Evolutionary conservation across 2,113 vertebrate genomes (phyloP).

Genomic region (Lampris megalopsis): DNA sequence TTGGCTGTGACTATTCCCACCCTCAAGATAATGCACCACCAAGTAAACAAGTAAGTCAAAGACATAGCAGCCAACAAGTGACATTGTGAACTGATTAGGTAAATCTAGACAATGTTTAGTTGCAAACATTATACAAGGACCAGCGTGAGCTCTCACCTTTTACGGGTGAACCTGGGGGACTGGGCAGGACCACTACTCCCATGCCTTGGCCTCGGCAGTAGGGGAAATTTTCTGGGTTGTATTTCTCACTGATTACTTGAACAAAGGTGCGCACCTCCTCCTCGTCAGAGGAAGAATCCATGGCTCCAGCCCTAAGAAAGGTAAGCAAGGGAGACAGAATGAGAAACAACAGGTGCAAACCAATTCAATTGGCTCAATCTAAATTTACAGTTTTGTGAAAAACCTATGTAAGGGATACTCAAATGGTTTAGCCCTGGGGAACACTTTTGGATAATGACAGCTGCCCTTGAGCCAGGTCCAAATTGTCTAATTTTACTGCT

Average conservation of each 20-base stretch:
- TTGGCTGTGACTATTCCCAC: too few relatives aligned
- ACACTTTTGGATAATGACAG: too few relatives aligned
- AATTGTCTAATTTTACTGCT: too few relatives aligned
- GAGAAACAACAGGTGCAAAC: too few relatives aligned
- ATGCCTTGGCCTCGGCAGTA: slow-evolving; percentile 92
- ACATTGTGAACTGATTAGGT: too few relatives aligned
- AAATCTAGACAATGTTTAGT: too few relatives aligned
- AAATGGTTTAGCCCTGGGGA: too few relatives aligned
- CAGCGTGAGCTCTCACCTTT: slow-evolving; percentile 84
- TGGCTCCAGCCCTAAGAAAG: slow-evolving; percentile 71
- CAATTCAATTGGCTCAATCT: background rate
- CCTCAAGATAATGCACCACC: too few relatives aligned
- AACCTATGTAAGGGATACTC: background rate
- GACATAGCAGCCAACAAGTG: too few relatives aligned
- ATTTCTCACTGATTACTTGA: slow-evolving; percentile 96
- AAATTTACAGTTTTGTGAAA: background rate
- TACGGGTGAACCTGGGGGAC: slow-evolving; percentile 92
- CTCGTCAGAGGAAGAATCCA: slow-evolving; percentile 85
- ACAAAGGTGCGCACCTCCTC: slow-evolving; percentile 92
- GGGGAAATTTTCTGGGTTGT: slow-evolving; percentile 96
- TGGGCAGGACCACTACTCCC: slow-evolving; percentile 90
- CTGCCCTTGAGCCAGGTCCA: too few relatives aligned
- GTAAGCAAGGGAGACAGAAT: background rate
- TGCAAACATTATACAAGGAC: background rate
- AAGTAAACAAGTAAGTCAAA: too few relatives aligned